phyloP scores from a whole-genome alignment of 2,888 invertebrate genomes.

The Tinea pellionella region DNA sequence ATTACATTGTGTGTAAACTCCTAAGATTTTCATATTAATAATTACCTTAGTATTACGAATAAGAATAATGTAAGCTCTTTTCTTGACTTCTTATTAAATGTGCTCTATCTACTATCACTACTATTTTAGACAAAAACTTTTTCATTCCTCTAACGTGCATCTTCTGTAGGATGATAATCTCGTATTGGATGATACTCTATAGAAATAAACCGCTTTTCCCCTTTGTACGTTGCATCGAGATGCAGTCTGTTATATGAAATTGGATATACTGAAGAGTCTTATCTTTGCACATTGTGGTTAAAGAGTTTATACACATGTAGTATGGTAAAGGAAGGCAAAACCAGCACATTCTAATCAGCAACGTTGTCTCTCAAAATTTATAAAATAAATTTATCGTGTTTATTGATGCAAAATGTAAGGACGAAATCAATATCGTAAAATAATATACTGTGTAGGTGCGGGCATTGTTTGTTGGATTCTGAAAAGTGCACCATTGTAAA shows the following conservation, averaged over 20 bases:
- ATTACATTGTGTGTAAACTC: constrained; percentile 1
- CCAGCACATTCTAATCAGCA: too few species aligned
- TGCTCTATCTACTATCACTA: neutral
- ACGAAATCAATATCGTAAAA: neutral
- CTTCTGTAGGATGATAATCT: neutral
- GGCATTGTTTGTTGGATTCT: neutral
- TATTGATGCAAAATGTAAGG: neutral
- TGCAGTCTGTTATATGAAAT: constrained; percentile 3
- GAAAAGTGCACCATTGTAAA: neutral
- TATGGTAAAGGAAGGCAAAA: neutral
- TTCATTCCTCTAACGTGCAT: neutral
- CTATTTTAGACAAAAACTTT: neutral
- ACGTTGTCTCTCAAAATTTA: too few species aligned
- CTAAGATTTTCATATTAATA: neutral
- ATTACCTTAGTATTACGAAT: neutral
- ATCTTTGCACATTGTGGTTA: neutral
- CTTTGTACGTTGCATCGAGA: neutral
- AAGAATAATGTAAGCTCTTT: neutral
- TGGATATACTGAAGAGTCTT: neutral
- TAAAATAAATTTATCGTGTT: too few species aligned
- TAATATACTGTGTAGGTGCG: neutral
- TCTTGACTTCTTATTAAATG: neutral
- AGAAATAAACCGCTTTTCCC: neutral
- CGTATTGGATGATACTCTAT: neutral
- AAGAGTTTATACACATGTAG: neutral